These are phyloP conservation scores for Cygnus buccinator DNA, from an alignment of 2,113 vertebrate genomes.

Conservation along the genomic window DNA sequence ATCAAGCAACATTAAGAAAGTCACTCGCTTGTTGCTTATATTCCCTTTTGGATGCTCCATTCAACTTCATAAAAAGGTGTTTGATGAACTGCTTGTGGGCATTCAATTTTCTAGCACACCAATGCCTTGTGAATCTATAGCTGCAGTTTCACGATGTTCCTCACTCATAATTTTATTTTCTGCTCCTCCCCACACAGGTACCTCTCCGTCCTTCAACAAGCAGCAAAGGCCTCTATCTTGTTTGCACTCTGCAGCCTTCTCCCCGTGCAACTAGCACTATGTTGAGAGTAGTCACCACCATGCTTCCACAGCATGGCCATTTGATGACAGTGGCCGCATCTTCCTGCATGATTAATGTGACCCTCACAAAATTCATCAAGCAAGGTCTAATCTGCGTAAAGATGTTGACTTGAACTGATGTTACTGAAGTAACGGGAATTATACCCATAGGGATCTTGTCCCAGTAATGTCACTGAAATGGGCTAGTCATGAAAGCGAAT, in stretches of 20 bases:
- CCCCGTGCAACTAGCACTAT: background rate
- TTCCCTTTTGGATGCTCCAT: background rate
- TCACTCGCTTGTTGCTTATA: background rate
- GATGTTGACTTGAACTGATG: background rate
- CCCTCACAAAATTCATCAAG: background rate
- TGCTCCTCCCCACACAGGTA: background rate
- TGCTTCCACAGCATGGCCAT: fast-evolving
- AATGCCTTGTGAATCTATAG: background rate
- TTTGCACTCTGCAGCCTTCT: background rate
- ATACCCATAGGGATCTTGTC: background rate
- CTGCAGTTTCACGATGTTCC: background rate
- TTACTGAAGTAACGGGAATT: background rate
- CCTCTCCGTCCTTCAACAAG: background rate
- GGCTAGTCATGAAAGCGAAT: background rate
- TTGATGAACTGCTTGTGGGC: background rate
- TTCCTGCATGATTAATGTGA: background rate
- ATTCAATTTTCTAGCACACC: background rate
- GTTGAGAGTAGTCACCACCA: background rate
- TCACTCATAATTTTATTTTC: background rate
- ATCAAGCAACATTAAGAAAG: background rate
- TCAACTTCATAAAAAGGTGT: background rate
- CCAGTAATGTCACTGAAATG: slow-evolving; percentile 4
- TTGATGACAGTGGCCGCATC: background rate
- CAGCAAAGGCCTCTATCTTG: background rate
- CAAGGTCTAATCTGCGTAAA: background rate